Evolutionary conservation across 2,797 vertebrate genomes (phyloP), one percentile per base, ranked within the genome.

Genomic region (Oceanodroma leucorhoa): DNA sequence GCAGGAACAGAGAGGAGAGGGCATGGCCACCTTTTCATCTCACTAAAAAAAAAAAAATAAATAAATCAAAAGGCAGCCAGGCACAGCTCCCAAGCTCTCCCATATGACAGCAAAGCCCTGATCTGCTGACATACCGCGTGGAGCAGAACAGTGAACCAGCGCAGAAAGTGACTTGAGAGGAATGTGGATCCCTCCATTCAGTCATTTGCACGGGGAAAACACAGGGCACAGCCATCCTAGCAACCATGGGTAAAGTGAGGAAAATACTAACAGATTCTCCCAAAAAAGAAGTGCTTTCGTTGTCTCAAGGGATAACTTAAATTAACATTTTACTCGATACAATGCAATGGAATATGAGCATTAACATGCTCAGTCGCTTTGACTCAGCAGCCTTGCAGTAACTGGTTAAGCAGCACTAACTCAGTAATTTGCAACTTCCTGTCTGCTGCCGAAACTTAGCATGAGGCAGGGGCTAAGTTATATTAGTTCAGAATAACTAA

Each of bases 41-140:
- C 14, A 41, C 46, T 41, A 41, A 41, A 41, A 17, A 41, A 17
- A 43, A 43, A 18, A 30, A 55, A 38, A 45, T n/a, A 32, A 61
- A 6, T 2, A 30, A 61, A 65, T 6, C 9, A 19, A 57, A 77
- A 78, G 16, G 26, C n/a, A 61, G 26, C 19, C 55, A 91, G 18
- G n/a, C 5, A 57, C 27, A 91, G 30, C 7, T 61, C 14, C 32
- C 12, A 6, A 88, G 29, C 7, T 60, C 7, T 60, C 14, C 30
- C 13, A 6, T 10, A 46, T 3, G 16, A 62, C 23, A 78, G 53
- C 16, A 46, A 77, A 64, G 34, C 15, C 20, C 7, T 50, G 34
- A 34, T 8, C 14, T 40, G 51, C 30, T 7, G 12, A 46, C 6
- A 3, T 2, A 60, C 23, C 17, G 53, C 2, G 1, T 14, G 10